Base-by-base conservation (phyloP, 2,797 vertebrate species). In the Coreius guichenoti region DNA sequence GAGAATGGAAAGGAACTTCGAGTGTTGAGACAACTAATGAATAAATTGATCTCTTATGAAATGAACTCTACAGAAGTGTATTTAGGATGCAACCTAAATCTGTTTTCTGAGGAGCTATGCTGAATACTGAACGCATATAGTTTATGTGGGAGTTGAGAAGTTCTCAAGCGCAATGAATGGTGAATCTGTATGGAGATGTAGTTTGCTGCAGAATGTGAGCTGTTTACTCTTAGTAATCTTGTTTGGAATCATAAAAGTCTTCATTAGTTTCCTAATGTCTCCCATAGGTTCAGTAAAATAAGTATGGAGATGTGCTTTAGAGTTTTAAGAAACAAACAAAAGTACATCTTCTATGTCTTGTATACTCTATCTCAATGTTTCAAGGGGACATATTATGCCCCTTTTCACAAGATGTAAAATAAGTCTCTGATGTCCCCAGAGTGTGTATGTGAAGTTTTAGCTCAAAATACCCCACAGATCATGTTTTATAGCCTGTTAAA, bases 21-120 rank as follows among this genome's bases (percentile, higher is more conserved):
- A 33, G 73, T 13, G 19, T 75, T 31, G 89, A 86, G 87, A 91
- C 90, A 87, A 80, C 87, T 90, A 91, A 93, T 93, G 91, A 91
- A 94, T 94, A 79, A 91, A 92, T 92, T 94, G 92, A 90, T 91
- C 89, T 91, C 90, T 93, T 91, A 92, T 93, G 90, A 92, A 91
- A 92, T 89, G 90, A 84, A 89, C 86, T 91, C 91, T 92, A 90
- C 91, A 91, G 84, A 90, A 88, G 92, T 88, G 88, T 91, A 92
- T 92, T 93, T 89, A 92, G 90, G 94, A 93, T 92, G 90, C 89
- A 54, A 89, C 90, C 89, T 51, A 91, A 90, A 93, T 92, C 90
- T 90, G 87, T 81, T 91, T 92, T 78, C 36, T 36, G 56, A 45
- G 54, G n/a, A 92, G 76, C 23, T 16, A 3, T 3, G 7, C 49